Percentiles rank a stretch among this genome's conserved stretches.
phyloP scores from a whole-genome alignment of 2,888 invertebrate genomes.

The Blera fallax region DNA sequence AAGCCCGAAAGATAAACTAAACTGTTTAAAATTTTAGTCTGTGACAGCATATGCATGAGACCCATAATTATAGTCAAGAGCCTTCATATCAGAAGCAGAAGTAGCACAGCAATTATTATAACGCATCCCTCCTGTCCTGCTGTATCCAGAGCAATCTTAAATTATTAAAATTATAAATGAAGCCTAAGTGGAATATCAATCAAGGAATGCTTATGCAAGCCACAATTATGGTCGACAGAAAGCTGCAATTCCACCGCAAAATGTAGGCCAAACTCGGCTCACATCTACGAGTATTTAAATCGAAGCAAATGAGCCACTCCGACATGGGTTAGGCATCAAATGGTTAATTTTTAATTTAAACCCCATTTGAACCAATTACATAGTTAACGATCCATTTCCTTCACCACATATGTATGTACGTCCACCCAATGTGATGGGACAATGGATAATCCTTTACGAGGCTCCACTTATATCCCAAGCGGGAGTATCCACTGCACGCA shows the following conservation, averaged over 20 bases:
- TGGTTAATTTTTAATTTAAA: constrained; percentile 58
- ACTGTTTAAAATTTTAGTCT: too few species aligned
- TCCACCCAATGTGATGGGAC: constrained; percentile 39
- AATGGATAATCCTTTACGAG: constrained; percentile 21
- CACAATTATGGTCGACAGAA: not conserved
- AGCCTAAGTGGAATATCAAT: not conserved
- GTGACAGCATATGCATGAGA: too few species aligned
- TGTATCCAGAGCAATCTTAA: too few species aligned
- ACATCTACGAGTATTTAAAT: not conserved
- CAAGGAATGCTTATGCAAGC: too few species aligned
- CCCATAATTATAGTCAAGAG: too few species aligned
- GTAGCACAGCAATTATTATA: too few species aligned
- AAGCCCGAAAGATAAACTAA: too few species aligned
- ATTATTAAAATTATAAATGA: not conserved
- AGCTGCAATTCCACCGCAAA: not conserved
- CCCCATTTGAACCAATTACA: constrained; percentile 62
- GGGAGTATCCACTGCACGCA: constrained; percentile 27
- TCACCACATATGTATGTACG: not conserved
- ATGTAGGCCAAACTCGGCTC: not conserved
- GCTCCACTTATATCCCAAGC: not conserved
- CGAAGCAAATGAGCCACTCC: not conserved
- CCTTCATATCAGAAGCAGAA: too few species aligned
- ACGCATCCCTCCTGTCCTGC: too few species aligned
- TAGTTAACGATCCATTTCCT: constrained; percentile 48
- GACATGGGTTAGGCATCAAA: not conserved